phyloP scores from a whole-genome alignment of 1,140 invertebrate species.

The Frieseomelitta varia region DNA sequence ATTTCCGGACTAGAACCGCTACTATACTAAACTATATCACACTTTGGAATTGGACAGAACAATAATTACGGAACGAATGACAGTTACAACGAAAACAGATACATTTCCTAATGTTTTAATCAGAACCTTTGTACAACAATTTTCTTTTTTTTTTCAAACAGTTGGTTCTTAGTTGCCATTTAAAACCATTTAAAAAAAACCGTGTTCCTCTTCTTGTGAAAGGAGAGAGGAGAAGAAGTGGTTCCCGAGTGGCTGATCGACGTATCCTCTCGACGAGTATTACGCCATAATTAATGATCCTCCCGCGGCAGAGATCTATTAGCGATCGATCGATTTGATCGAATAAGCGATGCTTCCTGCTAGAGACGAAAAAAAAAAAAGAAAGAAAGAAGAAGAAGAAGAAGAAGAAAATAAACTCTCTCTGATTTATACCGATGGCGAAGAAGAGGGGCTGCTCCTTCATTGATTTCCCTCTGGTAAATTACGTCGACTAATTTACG shows the following conservation, averaged over 20 bases:
- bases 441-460: neutral
- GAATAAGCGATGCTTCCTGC: constrained; percentile 46
- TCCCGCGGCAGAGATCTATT: constrained; percentile 60
- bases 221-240: neutral
- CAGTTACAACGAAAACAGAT: no score
- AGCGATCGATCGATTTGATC: constrained; percentile 62
- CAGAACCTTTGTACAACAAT: no score
- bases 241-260: neutral
- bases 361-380: neutral
- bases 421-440: constrained; percentile 36
- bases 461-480: constrained; percentile 31
- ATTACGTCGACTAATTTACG: constrained; percentile 31
- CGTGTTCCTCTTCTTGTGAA: neutral
- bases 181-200: no score
- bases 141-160: no score
- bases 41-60: no score
- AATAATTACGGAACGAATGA: no score
- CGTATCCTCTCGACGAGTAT: constrained; percentile 48
- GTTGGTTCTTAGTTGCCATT: no score
- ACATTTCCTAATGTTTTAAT: no score
- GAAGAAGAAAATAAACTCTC: no score
- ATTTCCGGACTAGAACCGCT: no score
- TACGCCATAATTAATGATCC: constrained; percentile 65
- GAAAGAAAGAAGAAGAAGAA: neutral
- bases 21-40: no score